Conservation (phyloP, 2,797 vertebrate genomes). For the Podargus strigoides region DNA sequence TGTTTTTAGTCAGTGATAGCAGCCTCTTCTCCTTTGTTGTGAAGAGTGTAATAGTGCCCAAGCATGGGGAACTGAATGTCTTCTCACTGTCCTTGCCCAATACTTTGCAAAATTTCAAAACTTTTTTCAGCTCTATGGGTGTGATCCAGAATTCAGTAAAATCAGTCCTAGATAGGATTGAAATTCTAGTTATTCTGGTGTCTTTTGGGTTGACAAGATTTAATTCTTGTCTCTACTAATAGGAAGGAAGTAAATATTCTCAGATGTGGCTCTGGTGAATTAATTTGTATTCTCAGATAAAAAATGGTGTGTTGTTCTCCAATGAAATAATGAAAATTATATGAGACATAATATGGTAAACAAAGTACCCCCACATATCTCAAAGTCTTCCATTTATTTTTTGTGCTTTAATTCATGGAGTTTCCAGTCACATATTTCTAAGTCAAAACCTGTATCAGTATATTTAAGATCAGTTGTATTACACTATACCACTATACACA, state of each 20-base stretch:
- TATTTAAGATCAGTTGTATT: neutral
- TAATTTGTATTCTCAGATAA: neutral
- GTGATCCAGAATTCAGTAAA: neutral
- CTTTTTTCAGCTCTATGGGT: neutral
- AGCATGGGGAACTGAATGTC: neutral
- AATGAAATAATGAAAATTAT: neutral
- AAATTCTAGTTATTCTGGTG: neutral
- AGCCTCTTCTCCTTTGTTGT: neutral
- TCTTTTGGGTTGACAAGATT: neutral
- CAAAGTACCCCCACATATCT: neutral
- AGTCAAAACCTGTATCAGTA: neutral
- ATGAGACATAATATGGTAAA: neutral
- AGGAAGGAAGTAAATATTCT: neutral
- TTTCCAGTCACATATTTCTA: neutral
- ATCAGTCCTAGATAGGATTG: neutral
- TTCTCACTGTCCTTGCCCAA: neutral
- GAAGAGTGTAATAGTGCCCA: neutral
- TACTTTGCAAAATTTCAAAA: neutral
- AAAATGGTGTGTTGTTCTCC: accelerated
- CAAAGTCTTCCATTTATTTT: neutral
- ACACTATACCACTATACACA: neutral
- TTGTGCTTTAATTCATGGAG: neutral
- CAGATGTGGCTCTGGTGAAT: neutral
- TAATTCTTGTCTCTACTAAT: neutral
- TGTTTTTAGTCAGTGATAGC: accelerated